Conservation (phyloP, 2,113 vertebrate genomes). For the Zeus faber region DNA sequence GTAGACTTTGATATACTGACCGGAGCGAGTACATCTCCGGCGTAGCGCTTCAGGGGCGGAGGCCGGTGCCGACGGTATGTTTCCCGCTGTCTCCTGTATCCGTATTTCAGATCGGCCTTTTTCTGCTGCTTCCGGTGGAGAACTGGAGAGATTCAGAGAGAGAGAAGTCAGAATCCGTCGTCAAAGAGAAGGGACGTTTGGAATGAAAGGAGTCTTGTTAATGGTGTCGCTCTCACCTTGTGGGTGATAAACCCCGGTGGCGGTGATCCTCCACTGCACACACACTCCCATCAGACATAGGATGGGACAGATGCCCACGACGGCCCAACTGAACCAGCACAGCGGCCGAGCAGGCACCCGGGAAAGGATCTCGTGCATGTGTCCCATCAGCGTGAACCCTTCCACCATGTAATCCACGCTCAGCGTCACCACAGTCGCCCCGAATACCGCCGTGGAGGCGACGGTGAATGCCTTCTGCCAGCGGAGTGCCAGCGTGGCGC, state of each 20-base stretch:
- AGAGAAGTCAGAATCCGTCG: neutral
- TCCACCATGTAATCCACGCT: constrained; percentile 82
- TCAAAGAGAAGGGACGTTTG: neutral
- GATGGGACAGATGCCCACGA: constrained; percentile 75
- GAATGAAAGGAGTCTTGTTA: constrained; percentile 6
- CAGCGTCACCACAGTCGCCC: constrained; percentile 72
- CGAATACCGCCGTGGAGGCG: constrained; percentile 78
- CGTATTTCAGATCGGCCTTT: constrained; percentile 63
- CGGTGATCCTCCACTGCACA: constrained; percentile 82
- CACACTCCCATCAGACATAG: constrained; percentile 73
- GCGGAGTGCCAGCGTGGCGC: constrained; percentile 76
- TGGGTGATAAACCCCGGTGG: constrained; percentile 69
- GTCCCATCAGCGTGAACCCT: constrained; percentile 67
- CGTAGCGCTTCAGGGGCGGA: constrained; percentile 68
- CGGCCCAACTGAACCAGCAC: constrained; percentile 87
- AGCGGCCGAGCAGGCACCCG: constrained; percentile 58
- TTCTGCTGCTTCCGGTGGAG: constrained; percentile 70
- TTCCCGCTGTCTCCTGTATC: constrained; percentile 59
- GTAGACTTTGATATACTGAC: no score
- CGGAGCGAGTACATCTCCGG: constrained; percentile 81
- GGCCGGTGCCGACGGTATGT: constrained; percentile 67
- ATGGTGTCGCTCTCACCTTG: constrained; percentile 62
- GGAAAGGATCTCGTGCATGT: constrained; percentile 71
- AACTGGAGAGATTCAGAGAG: constrained; percentile 21
- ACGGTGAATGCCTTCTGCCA: constrained; percentile 83